Base-by-base conservation (phyloP, 2,113 vertebrate species). In the Herpetotheres cachinnans region DNA sequence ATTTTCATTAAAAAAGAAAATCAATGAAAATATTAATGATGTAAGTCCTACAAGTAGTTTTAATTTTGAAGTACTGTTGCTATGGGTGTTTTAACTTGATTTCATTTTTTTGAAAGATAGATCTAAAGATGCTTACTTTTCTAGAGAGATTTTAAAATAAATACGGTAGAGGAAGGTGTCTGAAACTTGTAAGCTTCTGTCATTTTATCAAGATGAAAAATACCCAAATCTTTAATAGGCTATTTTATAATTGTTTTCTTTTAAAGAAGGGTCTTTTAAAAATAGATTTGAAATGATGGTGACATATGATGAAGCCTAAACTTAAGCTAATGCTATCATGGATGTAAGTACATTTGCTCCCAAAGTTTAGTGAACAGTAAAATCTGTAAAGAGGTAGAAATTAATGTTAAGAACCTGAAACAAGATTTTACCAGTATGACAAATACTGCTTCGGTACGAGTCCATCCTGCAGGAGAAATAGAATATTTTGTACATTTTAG, bases 371-470 rank as follows among this genome's bases (percentile, higher is more conserved):
- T 25, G 7, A 90, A 59, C 6, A 32, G n/a, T 49, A 47, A 83
- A 69, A 49, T 65, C 30, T 32, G 36, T 58, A 5, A 66, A 84
- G 30, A 70, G 10, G 3, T 78, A 18, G 78, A 62, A 74, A 77
- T 32, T 20, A 8, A 14, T 24, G 9, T 40, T 52, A 74, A 73
- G 40, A 69, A 46, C 17, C 16, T 56, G 40, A 56, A 70, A 36
- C 17, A 21, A 70, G 52, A 49, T 26, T 8, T 46, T 61, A 44
- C 29, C 10, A 7, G 2, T 65, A 8, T 47, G 29, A 50, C 13
- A 65, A 30, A 38, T 16, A 5, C 15, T 38, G 22, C 49, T 81
- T 46, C 78, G 49, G 11, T 52, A 10, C 0, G 0, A 77, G 34
- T 61, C 44, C 2, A 4, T 76, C 38, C 34, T 56, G 25, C 29